These are phyloP conservation scores for Halcyon leucocephala DNA, from an alignment of 2,797 vertebrate species.

Conservation along the genomic window DNA sequence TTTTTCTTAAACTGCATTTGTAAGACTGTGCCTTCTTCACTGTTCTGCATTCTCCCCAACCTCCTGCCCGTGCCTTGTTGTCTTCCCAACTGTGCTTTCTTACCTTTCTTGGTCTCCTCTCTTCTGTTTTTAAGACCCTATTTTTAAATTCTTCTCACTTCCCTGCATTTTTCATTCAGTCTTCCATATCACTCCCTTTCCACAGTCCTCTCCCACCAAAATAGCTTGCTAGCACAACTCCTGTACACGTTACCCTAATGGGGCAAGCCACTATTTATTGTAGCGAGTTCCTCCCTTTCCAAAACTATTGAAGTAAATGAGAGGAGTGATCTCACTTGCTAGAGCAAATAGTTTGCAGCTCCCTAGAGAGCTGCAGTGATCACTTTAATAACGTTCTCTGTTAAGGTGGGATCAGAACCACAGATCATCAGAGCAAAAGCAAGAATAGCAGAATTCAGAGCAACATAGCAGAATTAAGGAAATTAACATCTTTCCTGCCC, in stretches of 20 bases:
- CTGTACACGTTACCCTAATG: background rate
- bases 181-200: background rate
- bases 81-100: background rate
- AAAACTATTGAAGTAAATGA: background rate
- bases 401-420: background rate
- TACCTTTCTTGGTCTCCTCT: background rate
- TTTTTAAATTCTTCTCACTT: background rate
- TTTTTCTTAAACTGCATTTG: background rate
- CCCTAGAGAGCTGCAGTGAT: background rate
- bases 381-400: background rate
- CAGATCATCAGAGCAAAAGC: background rate
- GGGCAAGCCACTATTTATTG: background rate
- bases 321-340: background rate
- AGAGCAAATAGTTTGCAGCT: background rate
- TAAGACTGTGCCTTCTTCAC: background rate
- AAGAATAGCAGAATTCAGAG: background rate
- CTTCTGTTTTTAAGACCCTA: background rate
- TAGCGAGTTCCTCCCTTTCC: background rate
- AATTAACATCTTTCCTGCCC: background rate
- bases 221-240: background rate
- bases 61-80: background rate
- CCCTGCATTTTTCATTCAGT: background rate
- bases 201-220: background rate
- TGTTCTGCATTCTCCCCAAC: background rate
- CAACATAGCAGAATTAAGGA: background rate